Percentiles rank a stretch among this genome's conserved stretches.
Evolutionary conservation across 1,140 invertebrate genomes (phyloP).

Genomic region (Coptotermes formosanus): DNA sequence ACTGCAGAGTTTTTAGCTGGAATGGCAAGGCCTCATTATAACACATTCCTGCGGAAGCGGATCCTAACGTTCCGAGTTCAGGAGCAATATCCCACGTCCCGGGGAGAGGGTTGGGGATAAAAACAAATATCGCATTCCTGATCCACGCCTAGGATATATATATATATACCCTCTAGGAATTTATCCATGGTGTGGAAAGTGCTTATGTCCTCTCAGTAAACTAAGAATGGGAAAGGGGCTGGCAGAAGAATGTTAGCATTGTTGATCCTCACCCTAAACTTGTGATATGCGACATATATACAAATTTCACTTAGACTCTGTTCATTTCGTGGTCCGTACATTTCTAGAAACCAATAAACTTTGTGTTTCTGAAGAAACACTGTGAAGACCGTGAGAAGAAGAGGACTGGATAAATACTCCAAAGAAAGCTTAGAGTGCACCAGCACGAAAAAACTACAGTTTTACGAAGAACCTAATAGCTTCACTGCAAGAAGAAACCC

Average conservation of each 20-base stretch:
- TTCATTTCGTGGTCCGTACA: background rate
- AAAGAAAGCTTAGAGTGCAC: no score
- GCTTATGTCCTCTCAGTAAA: background rate
- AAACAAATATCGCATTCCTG: constrained; percentile 14
- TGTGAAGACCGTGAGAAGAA: background rate
- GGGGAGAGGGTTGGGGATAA: background rate
- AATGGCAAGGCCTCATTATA: background rate
- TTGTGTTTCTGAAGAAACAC: background rate
- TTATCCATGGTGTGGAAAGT: background rate
- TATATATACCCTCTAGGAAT: background rate
- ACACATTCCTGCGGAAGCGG: background rate
- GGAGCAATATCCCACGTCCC: background rate
- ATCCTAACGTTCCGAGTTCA: background rate
- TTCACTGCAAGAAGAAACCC: no score
- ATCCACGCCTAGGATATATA: background rate
- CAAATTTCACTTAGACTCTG: background rate
- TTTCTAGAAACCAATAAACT: background rate
- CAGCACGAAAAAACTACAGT: no score
- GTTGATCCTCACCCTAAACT: background rate
- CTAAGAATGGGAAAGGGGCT: background rate
- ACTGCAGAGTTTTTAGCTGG: background rate
- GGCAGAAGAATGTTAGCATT: background rate
- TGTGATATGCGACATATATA: background rate
- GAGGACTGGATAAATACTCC: background rate
- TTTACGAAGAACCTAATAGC: no score